phyloP scores from a whole-genome alignment of 2,113 vertebrate genomes.

The Motacilla alba region DNA sequence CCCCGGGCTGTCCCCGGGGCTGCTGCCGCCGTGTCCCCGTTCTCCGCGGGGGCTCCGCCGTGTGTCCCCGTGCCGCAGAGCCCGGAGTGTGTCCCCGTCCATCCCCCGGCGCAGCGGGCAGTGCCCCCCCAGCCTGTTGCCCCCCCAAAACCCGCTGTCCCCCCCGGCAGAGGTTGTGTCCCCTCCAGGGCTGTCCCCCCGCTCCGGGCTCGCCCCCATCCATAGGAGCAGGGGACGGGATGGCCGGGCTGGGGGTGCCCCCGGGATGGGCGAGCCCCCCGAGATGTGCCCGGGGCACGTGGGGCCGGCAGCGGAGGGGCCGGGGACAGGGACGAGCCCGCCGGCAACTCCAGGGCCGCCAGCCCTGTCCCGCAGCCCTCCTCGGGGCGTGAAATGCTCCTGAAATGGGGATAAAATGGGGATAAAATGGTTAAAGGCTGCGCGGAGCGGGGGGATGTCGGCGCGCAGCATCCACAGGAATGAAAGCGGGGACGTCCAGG shows the following conservation, averaged over 20 bases:
- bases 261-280: not conserved
- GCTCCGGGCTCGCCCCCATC: fast-evolving
- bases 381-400: not conserved
- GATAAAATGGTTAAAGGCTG: not conserved
- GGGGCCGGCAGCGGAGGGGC: not conserved
- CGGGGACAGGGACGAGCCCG: not conserved
- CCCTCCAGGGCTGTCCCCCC: not conserved
- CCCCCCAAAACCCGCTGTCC: not conserved
- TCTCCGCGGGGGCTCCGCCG: not conserved
- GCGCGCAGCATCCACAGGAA: not conserved
- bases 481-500: not conserved
- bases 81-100: not conserved
- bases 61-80: not conserved
- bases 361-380: not conserved
- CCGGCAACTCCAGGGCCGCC: not conserved
- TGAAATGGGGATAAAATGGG: not conserved
- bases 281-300: not conserved
- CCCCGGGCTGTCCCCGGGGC: too few species aligned
- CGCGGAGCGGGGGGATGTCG: not conserved
- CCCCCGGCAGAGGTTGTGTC: too few species aligned
- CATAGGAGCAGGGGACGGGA: not conserved
- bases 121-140: not conserved
- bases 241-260: not conserved
- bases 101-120: too few species aligned
- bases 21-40: not conserved